Evolutionary conservation across 2,888 invertebrate species (phyloP), one percentile per base, ranked within the genome.

Genomic region (Parnassius glacialis): DNA sequence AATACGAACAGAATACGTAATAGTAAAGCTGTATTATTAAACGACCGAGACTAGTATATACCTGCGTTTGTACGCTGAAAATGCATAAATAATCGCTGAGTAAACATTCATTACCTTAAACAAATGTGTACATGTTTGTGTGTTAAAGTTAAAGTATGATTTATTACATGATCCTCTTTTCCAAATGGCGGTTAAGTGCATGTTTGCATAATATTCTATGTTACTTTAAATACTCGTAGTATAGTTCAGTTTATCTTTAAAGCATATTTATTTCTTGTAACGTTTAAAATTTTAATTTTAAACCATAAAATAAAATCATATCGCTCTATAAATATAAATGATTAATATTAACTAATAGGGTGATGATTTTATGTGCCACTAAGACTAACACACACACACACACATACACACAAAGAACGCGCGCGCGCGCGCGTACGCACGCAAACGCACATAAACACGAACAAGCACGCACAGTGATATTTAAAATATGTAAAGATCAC

Each of bases 31-130:
- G 48, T 54, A 34, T 12, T 34, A 57, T 57, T 62, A 25, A 52
- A 53, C 41, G 3, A 52, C 12, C 16, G 3, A 43, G n/a, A 11
- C 44, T 48, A 56, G 13, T 13, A 42, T 20, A 52, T 57, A 57
- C 61, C 62, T 53, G 57, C 42, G 52, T 20, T 16, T n/a, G 25
- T 43, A 42, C n/a, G 45, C n/a, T 13, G 48, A 41, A 48, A 50
- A 56, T 61, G 61, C 42, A 62, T 62, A 53, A 62, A 62, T 53
- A 53, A 50, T 52, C 48, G 48, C 13, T n/a, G 12, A 41, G 43
- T 57, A 62, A 57, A 62, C 62, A 62, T 57, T 62, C 52, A 44
- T 62, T 62, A 61, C 34, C 57, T 53, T 43, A 53, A 57, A 57
- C 62, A 62, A 57, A 62, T 57, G 44, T 48, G 43, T 42, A 25